Evolutionary conservation across 2,888 invertebrate genomes (phyloP), one percentile per base, ranked within the genome.

Genomic region (Xanthorhoe designata): DNA sequence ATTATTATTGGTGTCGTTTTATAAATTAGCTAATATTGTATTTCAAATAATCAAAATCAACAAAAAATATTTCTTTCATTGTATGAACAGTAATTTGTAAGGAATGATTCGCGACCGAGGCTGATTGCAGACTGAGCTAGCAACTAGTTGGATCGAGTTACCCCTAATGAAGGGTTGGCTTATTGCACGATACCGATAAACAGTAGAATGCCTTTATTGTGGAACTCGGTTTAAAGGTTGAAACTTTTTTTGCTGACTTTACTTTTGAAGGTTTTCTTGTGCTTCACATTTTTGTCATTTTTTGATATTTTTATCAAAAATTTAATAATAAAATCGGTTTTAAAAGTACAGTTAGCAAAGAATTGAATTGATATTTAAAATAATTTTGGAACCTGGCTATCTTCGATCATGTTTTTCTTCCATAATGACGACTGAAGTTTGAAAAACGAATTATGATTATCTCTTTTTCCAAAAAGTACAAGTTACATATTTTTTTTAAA

Each of bases 91-190:
- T 17, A 45, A 32, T 60, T 18, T 17, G 38, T 24, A 66, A 71
- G 73, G 74, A 69, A 68, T 74, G 71, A 71, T 66, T 64, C 72
- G 69, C 78, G 73, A 56, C 66, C 76, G 76, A 70, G 77, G 75
- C 74, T 70, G 69, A 69, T 78, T 76, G 74, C 78, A 75, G 79
- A 88, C 89, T 87, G 84, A 85, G 80, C 80, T 83, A 87, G 80
- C 83, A 84, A 87, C 87, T 84, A 77, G 86, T 88, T 85, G 83
- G 81, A 76, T 79, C 75, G 74, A 76, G 78, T 77, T 77, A 76
- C 75, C 65, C 74, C 76, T 84, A 86, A 86, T 86, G 81, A 86
- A 78, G 81, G 78, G 81, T 78, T 80, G 76, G 77, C 76, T 80
- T 60, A 78, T 66, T 65, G 61, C 65, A 73, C 78, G 77, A 80